A percentile compares a stretch with the other conserved stretches of the same genome.
Conservation (phyloP, 2,113 vertebrate genomes). For the Mobula hypostoma region DNA sequence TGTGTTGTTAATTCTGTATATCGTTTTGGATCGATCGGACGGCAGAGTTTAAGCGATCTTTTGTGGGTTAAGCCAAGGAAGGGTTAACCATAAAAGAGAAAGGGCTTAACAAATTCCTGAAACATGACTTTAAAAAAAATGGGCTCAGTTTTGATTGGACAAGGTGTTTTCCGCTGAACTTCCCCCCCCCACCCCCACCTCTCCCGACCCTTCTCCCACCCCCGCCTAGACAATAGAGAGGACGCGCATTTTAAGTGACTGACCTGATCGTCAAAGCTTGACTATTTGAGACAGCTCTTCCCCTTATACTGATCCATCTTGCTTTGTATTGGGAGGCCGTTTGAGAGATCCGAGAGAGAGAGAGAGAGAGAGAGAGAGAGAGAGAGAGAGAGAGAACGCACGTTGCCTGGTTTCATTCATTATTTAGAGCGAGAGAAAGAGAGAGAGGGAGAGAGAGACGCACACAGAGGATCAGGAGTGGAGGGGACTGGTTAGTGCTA, state of each 20-base stretch:
- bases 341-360: neutral
- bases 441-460: neutral
- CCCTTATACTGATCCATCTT: neutral
- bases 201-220: too few relatives aligned
- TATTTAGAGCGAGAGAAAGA: neutral
- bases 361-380: neutral
- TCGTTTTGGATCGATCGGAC: neutral
- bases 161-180: neutral
- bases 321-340: neutral
- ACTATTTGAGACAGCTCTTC: neutral
- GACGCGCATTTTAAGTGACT: neutral
- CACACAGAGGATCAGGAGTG: neutral
- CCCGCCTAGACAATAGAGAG: too few relatives aligned
- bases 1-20: neutral
- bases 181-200: too few relatives aligned
- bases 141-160: neutral
- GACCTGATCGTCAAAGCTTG: neutral
- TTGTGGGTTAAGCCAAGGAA: neutral
- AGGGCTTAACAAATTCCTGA: conserved; percentile 1
- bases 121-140: neutral
- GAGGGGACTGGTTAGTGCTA: neutral
- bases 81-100: too few relatives aligned
- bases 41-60: neutral
- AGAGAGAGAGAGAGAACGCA: neutral
- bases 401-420: conserved; percentile 1